A percentile compares a stretch with the other conserved stretches of the same genome.
phyloP scores from a whole-genome alignment of 2,113 vertebrate genomes.

The Hippoglossus stenolepis region DNA sequence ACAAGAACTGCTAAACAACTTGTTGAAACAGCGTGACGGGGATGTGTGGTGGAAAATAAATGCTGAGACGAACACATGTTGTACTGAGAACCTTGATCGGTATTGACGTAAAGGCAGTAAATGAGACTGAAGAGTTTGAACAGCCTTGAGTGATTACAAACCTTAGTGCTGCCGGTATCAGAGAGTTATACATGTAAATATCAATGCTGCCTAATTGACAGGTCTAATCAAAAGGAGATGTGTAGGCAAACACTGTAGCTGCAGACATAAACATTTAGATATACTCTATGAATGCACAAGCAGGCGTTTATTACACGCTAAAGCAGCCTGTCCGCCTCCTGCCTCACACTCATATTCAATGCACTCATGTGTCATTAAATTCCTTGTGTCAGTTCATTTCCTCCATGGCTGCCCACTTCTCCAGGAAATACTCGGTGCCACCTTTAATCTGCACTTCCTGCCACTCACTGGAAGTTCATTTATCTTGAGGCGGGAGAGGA shows the following conservation, averaged over 20 bases:
- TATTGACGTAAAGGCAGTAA: not conserved
- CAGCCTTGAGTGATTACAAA: conserved; percentile 3
- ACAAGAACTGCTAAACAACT: conserved; percentile 5
- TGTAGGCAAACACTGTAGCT: conserved; percentile 11
- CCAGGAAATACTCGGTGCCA: conserved; percentile 60
- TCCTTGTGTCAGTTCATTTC: conserved; percentile 65
- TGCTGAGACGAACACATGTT: not conserved
- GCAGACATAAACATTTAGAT: conserved; percentile 12
- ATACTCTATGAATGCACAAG: not conserved
- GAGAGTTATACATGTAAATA: conserved; percentile 7
- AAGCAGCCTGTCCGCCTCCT: conserved; percentile 19
- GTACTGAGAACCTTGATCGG: not conserved
- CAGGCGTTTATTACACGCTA: not conserved
- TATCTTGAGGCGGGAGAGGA: conserved; percentile 25
- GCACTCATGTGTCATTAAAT: conserved; percentile 44
- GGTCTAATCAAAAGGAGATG: not conserved
- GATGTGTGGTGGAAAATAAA: not conserved
- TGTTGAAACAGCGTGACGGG: not conserved
- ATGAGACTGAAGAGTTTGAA: conserved; percentile 6
- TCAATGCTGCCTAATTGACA: conserved; percentile 6
- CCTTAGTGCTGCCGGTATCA: not conserved
- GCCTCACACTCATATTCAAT: conserved; percentile 18
- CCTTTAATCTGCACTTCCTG: conserved; percentile 67
- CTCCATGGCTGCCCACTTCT: conserved; percentile 48
- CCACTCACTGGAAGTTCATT: conserved; percentile 63